Base-by-base conservation (phyloP, 2,113 vertebrate species). In the Phyllostomus hastatus region DNA sequence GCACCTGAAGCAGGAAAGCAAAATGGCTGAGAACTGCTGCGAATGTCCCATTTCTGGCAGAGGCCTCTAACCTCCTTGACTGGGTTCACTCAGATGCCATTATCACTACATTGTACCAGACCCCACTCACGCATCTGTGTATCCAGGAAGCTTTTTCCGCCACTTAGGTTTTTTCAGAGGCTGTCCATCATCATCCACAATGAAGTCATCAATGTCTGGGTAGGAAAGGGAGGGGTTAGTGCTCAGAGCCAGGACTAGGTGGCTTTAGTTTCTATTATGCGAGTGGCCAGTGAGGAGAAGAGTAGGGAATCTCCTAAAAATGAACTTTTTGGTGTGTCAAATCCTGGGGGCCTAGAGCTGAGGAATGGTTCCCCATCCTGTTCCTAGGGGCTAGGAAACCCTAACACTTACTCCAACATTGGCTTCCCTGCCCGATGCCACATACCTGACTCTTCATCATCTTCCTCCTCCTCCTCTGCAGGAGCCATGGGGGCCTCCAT, bases 131-230 rank as follows among this genome's bases (percentile, higher is more conserved):
- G 99, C 99, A 88, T 99, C 99, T 81, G 99, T 99, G 98, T 99
- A 99, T 96, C 99, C 99, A 9, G 99, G 99, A 93, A 99, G 99
- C 97, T 99, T 99, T 98, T 99, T 99, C 72, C 99, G 98, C 98
- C 99, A 99, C 97, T 99, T 99, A 35, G 99, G 99, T 97, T 99
- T 99, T 90, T 99, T 99, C 91, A 99, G 98, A 85, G 99, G 99
- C 67, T 99, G 99, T 26, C 99, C 99, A 79, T 99, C 99, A 59
- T 99, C 99, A 97, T 99, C 99, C 97, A 99, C 99, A 94, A 99
- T 99, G 95, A 99, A 99, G 97, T 99, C 99, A 14, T 99, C 99
- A 4, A 99, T 99, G 97, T 99, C 99, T 99, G 96, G 59, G 87
- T 24, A 95, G 26, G 7, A 80, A 97, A 85, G 85, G 66, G 16